Conservation (phyloP, 53 echinoderm and acorn worm genomes). For the Paelopatides confundens region DNA sequence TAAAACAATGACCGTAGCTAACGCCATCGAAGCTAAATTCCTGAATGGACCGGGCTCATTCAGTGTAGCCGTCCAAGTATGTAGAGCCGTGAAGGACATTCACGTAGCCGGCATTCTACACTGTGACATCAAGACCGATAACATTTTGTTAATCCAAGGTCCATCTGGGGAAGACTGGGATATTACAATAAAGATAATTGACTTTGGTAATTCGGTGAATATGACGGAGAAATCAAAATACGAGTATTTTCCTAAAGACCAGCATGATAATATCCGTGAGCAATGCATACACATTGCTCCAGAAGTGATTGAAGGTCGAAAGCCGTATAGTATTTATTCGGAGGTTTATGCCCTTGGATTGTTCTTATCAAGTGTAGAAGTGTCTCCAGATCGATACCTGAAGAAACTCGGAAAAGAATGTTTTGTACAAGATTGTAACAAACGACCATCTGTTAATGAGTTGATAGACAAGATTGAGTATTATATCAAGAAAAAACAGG, state of each 20-base stretch:
- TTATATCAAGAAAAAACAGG: background rate
- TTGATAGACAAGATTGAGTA: background rate
- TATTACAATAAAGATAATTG: background rate
- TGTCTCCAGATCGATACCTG: background rate
- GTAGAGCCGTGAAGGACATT: background rate
- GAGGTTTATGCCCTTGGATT: background rate
- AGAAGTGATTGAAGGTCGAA: background rate
- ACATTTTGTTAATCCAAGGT: background rate
- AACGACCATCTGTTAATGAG: background rate
- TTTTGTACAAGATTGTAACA: background rate
- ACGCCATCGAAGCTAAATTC: background rate
- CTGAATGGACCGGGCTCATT: background rate
- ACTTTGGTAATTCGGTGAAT: background rate
- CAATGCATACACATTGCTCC: background rate
- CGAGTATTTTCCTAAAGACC: background rate
- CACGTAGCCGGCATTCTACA: background rate
- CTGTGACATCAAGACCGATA: background rate
- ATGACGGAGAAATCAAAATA: background rate
- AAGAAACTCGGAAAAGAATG: background rate
- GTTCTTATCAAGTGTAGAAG: background rate
- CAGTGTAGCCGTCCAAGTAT: background rate
- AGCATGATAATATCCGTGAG: background rate
- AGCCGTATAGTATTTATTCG: background rate
- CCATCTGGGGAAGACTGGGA: background rate
- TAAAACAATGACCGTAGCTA: background rate